A percentile compares a stretch with the other conserved stretches of the same genome.
Conservation (phyloP, 2,797 vertebrate species). For the Eupleurogrammus muticus region DNA sequence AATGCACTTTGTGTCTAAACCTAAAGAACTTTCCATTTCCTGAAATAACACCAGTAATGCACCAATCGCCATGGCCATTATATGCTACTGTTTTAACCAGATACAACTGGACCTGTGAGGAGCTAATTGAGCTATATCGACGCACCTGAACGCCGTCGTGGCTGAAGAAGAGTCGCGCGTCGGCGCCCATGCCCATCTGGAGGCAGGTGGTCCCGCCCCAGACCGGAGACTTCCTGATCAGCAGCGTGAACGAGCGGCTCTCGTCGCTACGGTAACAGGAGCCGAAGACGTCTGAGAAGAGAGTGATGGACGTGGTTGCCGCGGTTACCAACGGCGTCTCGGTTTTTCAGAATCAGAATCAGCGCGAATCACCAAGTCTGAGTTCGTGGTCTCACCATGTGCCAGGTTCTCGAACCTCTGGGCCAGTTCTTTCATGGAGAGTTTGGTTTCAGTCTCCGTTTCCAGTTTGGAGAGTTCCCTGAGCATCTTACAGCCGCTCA, state of each 20-base stretch:
- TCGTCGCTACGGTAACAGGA: conserved; percentile 89
- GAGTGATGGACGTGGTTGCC: background rate
- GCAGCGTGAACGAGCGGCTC: conserved; percentile 85
- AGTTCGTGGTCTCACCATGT: conserved; percentile 79
- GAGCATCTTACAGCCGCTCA: conserved; percentile 88
- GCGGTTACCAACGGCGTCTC: background rate
- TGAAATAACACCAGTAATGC: too few species aligned
- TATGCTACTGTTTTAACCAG: too few species aligned
- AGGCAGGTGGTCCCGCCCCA: conserved; percentile 88
- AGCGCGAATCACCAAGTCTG: too few species aligned
- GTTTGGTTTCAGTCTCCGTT: conserved; percentile 83
- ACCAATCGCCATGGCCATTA: too few species aligned
- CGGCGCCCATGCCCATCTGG: conserved; percentile 87
- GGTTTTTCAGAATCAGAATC: too few species aligned
- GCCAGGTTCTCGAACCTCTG: conserved; percentile 89
- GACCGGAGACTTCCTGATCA: conserved; percentile 83
- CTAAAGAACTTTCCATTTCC: too few species aligned
- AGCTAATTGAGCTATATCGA: too few species aligned
- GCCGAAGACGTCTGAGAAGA: conserved; percentile 85
- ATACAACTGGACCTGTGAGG: too few species aligned
- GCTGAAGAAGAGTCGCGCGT: conserved; percentile 90
- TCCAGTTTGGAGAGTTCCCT: conserved; percentile 89
- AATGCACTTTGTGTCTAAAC: too few species aligned
- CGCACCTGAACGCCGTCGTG: conserved; percentile 92
- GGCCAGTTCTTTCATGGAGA: conserved; percentile 87